Conservation (phyloP, 2,888 invertebrate species). For the Tenthredo scrophulariae region DNA sequence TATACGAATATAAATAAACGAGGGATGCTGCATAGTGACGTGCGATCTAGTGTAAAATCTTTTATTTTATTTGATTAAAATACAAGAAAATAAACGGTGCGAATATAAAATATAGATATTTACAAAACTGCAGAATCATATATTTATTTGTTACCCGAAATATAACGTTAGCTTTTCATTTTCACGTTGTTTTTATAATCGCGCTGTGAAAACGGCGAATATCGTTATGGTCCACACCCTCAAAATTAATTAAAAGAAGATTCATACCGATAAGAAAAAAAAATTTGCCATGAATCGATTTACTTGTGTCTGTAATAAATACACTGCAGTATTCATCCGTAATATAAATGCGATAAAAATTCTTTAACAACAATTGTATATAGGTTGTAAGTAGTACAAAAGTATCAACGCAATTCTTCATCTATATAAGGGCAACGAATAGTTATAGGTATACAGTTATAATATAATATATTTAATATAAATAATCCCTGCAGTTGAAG, state of each 20-base stretch:
- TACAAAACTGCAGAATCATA: background rate
- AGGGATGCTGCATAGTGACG: conserved; percentile 26
- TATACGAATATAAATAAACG: conserved; percentile 40
- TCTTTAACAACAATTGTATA: conserved; percentile 25
- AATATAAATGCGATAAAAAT: conserved; percentile 28
- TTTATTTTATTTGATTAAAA: background rate
- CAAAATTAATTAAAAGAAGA: background rate
- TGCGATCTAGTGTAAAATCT: background rate
- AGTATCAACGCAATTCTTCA: background rate
- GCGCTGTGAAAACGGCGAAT: background rate
- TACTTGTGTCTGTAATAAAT: background rate
- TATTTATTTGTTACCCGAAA: background rate
- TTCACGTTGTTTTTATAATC: background rate
- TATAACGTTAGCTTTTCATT: background rate
- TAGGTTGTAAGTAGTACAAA: background rate
- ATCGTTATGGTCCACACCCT: conserved; percentile 46
- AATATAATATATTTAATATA: background rate
- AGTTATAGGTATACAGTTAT: background rate
- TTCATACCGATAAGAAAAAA: background rate
- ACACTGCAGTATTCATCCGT: background rate
- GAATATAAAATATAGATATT: background rate
- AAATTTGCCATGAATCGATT: conserved; percentile 30
- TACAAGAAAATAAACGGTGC: background rate
- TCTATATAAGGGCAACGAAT: background rate
- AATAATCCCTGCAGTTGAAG: background rate